phyloP scores from a whole-genome alignment of 1,140 invertebrate species.

The Caligus rogercresseyi region DNA sequence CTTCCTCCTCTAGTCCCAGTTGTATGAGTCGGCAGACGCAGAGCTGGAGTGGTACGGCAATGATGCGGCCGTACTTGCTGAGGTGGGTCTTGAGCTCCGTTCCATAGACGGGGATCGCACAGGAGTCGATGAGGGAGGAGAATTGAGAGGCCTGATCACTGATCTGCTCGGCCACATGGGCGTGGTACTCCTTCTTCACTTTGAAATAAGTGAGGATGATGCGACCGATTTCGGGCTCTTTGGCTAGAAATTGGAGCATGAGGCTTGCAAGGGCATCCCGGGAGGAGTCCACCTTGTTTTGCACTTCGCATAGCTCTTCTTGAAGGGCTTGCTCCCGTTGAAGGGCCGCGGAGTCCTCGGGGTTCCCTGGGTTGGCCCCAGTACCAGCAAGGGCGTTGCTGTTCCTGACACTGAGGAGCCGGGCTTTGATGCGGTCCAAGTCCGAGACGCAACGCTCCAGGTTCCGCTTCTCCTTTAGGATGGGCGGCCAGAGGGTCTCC shows the following conservation, averaged over 20 bases:
- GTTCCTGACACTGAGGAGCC: neutral
- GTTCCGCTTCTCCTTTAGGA: neutral
- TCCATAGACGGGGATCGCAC: neutral
- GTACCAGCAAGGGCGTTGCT: neutral
- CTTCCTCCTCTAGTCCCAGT: constrained; percentile 1
- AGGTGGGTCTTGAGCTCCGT: neutral
- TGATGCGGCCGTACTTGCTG: neutral
- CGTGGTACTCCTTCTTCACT: constrained; percentile 4
- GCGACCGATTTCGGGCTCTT: neutral
- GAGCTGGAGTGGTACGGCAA: constrained; percentile 4
- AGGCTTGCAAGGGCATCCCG: neutral
- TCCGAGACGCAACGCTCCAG: neutral
- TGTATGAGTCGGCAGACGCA: neutral
- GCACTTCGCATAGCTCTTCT: neutral
- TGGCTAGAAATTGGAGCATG: constrained; percentile 9
- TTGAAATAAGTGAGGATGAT: constrained; percentile 1
- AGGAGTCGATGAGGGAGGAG: neutral
- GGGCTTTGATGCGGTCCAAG: neutral
- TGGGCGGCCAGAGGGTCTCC: neutral
- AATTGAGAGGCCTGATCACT: neutral
- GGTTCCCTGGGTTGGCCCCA: neutral
- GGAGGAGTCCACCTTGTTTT: neutral
- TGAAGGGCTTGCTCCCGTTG: neutral
- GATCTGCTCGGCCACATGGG: neutral
- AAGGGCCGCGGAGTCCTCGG: neutral